A percentile compares a stretch with the other conserved stretches of the same genome.
Conservation (phyloP, 2,797 vertebrate species). For the Acanthurus lineatus region DNA sequence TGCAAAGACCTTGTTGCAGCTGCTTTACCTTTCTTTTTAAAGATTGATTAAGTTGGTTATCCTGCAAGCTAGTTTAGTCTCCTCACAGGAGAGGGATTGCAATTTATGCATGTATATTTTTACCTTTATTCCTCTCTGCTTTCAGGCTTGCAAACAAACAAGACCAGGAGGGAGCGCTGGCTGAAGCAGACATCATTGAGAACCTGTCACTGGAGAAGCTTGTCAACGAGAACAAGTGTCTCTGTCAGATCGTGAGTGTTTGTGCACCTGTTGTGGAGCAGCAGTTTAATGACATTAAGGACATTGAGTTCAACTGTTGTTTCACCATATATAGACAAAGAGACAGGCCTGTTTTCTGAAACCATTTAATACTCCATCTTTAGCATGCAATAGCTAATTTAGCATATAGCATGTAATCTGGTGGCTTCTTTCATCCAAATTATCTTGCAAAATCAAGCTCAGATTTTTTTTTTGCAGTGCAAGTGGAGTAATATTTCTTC, state of each 20-base stretch:
- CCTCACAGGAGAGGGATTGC: neutral
- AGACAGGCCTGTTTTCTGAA: neutral
- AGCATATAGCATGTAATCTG: neutral
- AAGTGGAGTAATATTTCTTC: neutral
- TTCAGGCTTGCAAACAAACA: slow-evolving; percentile 95
- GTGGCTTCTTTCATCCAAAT: neutral
- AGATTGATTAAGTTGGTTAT: neutral
- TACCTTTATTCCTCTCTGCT: slow-evolving; percentile 6
- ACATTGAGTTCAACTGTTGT: neutral
- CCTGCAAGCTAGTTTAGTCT: too few species aligned
- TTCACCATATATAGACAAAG: slow-evolving; percentile 3
- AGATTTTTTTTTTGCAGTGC: too few species aligned
- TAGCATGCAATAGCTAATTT: neutral
- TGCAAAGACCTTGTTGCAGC: slow-evolving; percentile 8
- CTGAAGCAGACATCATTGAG: slow-evolving; percentile 95
- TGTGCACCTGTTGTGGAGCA: slow-evolving; percentile 47
- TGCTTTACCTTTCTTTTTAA: slow-evolving; percentile 1
- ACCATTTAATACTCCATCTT: neutral
- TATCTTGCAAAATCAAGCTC: neutral
- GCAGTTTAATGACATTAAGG: slow-evolving; percentile 41
- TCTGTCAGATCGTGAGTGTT: slow-evolving; percentile 95
- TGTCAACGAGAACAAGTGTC: slow-evolving; percentile 96
- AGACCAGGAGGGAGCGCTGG: slow-evolving; percentile 93
- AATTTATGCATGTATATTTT: neutral
- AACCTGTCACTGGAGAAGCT: slow-evolving; percentile 93